Evolutionary conservation across 2,797 vertebrate genomes (phyloP).

Genomic region (Silurus aristotelis): DNA sequence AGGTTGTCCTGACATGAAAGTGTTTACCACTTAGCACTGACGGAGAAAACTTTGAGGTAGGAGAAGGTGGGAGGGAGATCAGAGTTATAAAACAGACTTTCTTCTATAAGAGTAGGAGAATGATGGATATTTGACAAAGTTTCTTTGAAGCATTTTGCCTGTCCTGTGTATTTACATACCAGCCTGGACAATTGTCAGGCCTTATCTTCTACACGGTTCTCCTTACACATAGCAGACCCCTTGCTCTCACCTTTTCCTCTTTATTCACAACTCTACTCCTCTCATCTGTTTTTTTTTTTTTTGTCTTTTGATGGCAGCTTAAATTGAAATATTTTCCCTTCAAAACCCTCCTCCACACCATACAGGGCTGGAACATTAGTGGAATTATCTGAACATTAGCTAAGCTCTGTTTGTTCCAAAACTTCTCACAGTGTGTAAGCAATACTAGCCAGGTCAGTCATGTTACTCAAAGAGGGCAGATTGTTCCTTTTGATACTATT

Average conservation of each 20-base stretch:
- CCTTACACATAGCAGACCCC: conserved; percentile 9
- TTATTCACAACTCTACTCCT: conserved; percentile 36
- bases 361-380: neutral
- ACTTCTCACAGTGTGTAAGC: conserved; percentile 4
- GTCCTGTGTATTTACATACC: conserved; percentile 70
- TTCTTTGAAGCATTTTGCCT: conserved; percentile 49
- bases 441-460: neutral
- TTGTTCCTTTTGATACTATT: conserved; percentile 31
- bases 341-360: conserved; percentile 17
- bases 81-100: conserved; percentile 8
- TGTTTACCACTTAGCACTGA: conserved; percentile 27
- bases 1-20: conserved; percentile 15
- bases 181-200: conserved; percentile 40
- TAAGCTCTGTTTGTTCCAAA: conserved; percentile 20
- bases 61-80: conserved; percentile 16
- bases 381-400: neutral
- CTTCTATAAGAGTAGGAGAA: neutral
- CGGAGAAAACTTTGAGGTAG: neutral
- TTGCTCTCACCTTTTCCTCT: conserved; percentile 16
- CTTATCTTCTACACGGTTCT: conserved; percentile 61
- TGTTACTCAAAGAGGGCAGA: conserved; percentile 21
- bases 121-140: conserved; percentile 53
- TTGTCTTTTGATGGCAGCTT: conserved; percentile 8
- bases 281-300: conserved; percentile 28
- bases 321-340: conserved; percentile 25